Evolutionary conservation across 2,888 invertebrate genomes (phyloP).

Genomic region (Pinctada fucata): DNA sequence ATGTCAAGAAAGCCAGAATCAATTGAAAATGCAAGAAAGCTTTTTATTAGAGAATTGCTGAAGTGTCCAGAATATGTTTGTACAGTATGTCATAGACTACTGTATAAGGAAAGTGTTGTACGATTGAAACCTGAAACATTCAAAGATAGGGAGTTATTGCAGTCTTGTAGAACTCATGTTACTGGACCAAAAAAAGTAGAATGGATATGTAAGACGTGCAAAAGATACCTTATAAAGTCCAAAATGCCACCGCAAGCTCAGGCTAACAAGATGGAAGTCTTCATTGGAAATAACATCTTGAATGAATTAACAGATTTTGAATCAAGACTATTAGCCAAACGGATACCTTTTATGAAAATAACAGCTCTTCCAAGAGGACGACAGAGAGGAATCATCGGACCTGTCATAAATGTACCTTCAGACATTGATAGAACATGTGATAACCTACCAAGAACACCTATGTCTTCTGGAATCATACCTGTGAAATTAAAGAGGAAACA

Average conservation of each 20-base stretch:
- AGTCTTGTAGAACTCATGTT: too few relatives aligned
- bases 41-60: too few relatives aligned
- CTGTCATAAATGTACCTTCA: constrained; percentile 37
- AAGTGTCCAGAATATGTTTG: too few relatives aligned
- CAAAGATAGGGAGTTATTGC: too few relatives aligned
- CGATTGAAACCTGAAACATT: too few relatives aligned
- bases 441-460: constrained; percentile 29
- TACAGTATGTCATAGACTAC: too few relatives aligned
- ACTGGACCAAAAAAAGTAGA: too few relatives aligned
- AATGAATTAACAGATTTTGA: constrained; percentile 29
- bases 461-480: constrained; percentile 26
- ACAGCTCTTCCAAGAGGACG: constrained; percentile 29
- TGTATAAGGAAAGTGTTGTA: too few relatives aligned
- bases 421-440: constrained; percentile 22
- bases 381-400: constrained; percentile 31
- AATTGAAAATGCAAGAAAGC: too few relatives aligned
- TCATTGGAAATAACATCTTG: constrained; percentile 2
- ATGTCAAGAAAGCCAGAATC: too few relatives aligned
- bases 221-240: too few relatives aligned
- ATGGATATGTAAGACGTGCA: constrained; percentile 29
- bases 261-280: constrained; percentile 22
- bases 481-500: constrained; percentile 37
- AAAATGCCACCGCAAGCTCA: constrained; percentile 32
- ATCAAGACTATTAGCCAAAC: constrained; percentile 19
- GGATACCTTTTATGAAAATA: constrained; percentile 42